phyloP scores from a whole-genome alignment of 2,113 vertebrate species.

The Craseonycteris thonglongyai region DNA sequence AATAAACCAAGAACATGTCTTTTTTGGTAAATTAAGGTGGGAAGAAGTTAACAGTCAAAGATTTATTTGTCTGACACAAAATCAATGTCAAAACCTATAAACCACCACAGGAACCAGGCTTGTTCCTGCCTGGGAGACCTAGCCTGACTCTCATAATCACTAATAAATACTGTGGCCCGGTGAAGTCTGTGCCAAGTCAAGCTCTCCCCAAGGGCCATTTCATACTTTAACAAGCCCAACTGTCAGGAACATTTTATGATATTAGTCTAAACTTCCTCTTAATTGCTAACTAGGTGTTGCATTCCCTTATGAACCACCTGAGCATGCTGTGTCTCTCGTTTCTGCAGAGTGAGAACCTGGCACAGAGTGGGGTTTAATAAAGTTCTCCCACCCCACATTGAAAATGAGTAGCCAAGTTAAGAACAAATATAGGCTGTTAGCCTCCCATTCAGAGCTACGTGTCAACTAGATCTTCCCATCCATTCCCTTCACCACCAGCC shows the following conservation, averaged over 20 bases:
- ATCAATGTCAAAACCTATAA: conserved; percentile 37
- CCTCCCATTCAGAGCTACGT: not conserved
- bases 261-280: conserved; percentile 37
- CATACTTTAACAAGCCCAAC: conserved; percentile 11
- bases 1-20: not conserved
- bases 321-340: not conserved
- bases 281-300: not conserved
- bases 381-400: not conserved
- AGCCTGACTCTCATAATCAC: not conserved
- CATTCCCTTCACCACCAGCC: not conserved
- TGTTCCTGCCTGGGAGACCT: not conserved
- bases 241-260: not conserved
- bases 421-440: not conserved
- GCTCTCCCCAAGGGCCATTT: not conserved
- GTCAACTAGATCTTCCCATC: not conserved
- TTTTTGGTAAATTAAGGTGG: not conserved
- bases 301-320: conserved; percentile 17
- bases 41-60: not conserved
- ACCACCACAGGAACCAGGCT: not conserved
- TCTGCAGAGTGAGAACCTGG: not conserved
- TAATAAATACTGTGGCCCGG: conserved; percentile 9
- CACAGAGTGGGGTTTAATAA: not conserved
- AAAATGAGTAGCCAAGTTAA: not conserved
- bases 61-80: conserved; percentile 13
- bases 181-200: not conserved